Base-by-base conservation (phyloP, 2,888 invertebrate genomes). In the Acanthopleura granulata region DNA sequence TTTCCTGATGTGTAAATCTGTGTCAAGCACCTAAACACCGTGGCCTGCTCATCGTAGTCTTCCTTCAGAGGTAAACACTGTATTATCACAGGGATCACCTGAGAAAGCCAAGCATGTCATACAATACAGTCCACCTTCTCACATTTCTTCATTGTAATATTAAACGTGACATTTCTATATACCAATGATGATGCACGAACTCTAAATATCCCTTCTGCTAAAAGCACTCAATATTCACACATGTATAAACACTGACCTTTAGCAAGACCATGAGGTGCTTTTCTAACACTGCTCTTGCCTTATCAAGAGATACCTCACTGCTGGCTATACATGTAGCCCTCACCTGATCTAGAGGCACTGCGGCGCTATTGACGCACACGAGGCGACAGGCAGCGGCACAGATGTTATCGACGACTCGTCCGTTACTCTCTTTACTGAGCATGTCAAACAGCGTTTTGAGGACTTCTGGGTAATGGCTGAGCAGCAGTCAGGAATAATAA, bases 301-400 rank as follows among this genome's bases (percentile, higher is more conserved):
- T n/a, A n/a, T n/a, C n/a, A n/a, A n/a, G n/a, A n/a, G n/a, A n/a
- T n/a, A n/a, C n/a, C 4, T 40, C 40, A 40, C 40, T 40, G 40
- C 40, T n/a, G 9, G 40, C 40, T 6, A 6, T 40, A 40, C 9
- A 6, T 3, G 4, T 40, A 12, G 29, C 40, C 75, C 86, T 79
- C 77, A 93, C 94, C 90, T 94, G 94, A n/a, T 93, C 93, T 75
- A 95, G 88, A 27, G 95, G 95, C 77, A 95, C 91, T 80, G 92
- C 92, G 75, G 90, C 89, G 66, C 92, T 90, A 89, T 95, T 94
- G 1, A 93, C 92, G 57, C 93, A 91, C 73, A 95, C 94, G 86
- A 95, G 92, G 76, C 95, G 93, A 40, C 95, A 94, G 73, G 95
- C 92, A 50, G 95, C 94, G 72, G 94, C 95, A 88, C 94, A 94